Percentiles rank a stretch among this genome's conserved stretches.
phyloP scores from a whole-genome alignment of 2,113 vertebrate genomes.

The Amblyopsis rosae region DNA sequence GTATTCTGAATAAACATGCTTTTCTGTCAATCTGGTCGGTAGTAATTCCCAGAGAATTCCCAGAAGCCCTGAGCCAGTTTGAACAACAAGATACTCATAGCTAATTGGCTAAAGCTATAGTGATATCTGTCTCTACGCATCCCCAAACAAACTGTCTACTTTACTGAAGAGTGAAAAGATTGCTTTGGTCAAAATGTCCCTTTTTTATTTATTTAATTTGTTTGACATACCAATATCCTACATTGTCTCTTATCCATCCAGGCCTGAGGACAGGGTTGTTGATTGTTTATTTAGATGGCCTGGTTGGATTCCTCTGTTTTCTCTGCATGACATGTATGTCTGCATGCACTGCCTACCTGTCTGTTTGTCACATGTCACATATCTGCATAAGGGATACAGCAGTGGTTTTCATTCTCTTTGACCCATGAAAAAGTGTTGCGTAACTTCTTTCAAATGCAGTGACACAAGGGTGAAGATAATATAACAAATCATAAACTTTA shows the following conservation, averaged over 20 bases:
- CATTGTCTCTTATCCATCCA: slow-evolving; percentile 53
- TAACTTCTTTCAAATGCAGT: too few relatives aligned
- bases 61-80: slow-evolving; percentile 44
- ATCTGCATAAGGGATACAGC: slow-evolving; percentile 72
- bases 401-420: slow-evolving; percentile 50
- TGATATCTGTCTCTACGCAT: slow-evolving; percentile 49
- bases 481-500: too few relatives aligned
- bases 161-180: slow-evolving; percentile 64
- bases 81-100: neutral
- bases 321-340: slow-evolving; percentile 85
- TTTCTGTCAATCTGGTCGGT: slow-evolving; percentile 28
- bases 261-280: slow-evolving; percentile 30
- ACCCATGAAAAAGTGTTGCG: too few relatives aligned
- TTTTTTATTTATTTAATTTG: slow-evolving; percentile 20
- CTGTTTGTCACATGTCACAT: slow-evolving; percentile 44
- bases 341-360: slow-evolving; percentile 82
- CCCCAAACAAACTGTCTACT: slow-evolving; percentile 56
- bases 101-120: slow-evolving; percentile 52
- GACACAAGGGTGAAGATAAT: too few relatives aligned
- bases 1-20: slow-evolving; percentile 13
- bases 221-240: slow-evolving; percentile 75
- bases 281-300: slow-evolving; percentile 73
- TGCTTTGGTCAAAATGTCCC: slow-evolving; percentile 48
- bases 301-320: slow-evolving; percentile 61
- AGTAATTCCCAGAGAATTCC: slow-evolving; percentile 38